Conservation (phyloP, 2,797 vertebrate genomes). For the Hippocampus kuda region DNA sequence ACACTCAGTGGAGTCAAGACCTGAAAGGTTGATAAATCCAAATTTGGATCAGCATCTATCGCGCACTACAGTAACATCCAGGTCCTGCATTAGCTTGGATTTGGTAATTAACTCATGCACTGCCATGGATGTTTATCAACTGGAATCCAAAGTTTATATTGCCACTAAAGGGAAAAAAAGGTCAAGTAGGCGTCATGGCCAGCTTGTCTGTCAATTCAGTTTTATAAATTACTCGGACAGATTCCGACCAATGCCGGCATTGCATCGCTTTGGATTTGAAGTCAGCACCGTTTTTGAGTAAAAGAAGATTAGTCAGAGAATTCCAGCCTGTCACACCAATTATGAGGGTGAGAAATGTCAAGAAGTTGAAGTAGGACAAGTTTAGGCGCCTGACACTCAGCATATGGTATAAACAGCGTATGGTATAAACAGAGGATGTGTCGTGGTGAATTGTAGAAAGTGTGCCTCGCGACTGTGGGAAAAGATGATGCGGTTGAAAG, state of each 20-base stretch:
- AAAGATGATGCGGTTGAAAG: too few species aligned
- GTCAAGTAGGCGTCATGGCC: background rate
- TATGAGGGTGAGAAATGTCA: background rate
- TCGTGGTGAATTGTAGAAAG: too few species aligned
- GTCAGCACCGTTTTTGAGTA: background rate
- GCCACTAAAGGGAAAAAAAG: background rate
- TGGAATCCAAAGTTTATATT: background rate
- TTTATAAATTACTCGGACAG: background rate
- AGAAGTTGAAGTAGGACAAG: background rate
- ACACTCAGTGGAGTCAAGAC: background rate
- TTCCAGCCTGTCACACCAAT: background rate
- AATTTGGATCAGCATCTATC: background rate
- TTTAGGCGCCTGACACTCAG: background rate
- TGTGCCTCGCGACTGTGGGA: too few species aligned
- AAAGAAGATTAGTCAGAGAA: background rate
- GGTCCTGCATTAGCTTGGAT: background rate
- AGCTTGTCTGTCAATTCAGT: background rate
- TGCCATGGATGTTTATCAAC: background rate
- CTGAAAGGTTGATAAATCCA: background rate
- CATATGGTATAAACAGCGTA: too few species aligned
- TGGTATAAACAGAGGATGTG: too few species aligned
- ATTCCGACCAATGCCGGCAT: too few species aligned
- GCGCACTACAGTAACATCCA: background rate
- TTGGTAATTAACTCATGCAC: background rate
- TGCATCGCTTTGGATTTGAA: too few species aligned